These are phyloP conservation scores for Neolamprologus variostigma DNA, from an alignment of 2,113 vertebrate species.

Conservation along the genomic window DNA sequence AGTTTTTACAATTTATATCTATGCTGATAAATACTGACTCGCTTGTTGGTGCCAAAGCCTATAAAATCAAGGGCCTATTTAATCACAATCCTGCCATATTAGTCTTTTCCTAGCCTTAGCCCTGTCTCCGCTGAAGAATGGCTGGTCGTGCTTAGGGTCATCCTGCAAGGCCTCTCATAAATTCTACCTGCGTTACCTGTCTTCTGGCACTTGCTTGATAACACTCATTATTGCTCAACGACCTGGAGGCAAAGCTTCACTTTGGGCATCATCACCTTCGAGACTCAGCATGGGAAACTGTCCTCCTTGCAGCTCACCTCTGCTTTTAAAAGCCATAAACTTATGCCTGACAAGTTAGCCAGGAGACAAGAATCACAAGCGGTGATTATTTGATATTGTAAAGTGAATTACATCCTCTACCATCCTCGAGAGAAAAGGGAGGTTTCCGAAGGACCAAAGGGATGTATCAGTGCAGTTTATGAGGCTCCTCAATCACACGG, in stretches of 20 bases:
- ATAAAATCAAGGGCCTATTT: constrained; percentile 43
- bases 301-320: constrained; percentile 14
- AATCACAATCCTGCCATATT: constrained; percentile 53
- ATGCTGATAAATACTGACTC: constrained; percentile 22
- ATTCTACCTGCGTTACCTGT: constrained; percentile 50
- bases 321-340: constrained; percentile 51
- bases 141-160: constrained; percentile 43
- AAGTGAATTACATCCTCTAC: constrained; percentile 55
- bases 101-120: constrained; percentile 43
- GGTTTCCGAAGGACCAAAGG: constrained; percentile 2
- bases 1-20: constrained; percentile 29
- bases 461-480: constrained; percentile 49
- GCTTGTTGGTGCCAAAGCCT: constrained; percentile 16
- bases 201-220: constrained; percentile 58
- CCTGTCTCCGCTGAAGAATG: constrained; percentile 53
- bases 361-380: constrained; percentile 51
- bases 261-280: constrained; percentile 32
- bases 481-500: constrained; percentile 55
- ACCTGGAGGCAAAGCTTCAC: constrained; percentile 51
- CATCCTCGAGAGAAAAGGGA: not conserved
- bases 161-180: constrained; percentile 61
- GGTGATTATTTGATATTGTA: constrained; percentile 61
- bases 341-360: constrained; percentile 41
- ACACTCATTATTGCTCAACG: constrained; percentile 61
- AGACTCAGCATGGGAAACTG: not conserved